These are phyloP conservation scores for Heterochromis multidens DNA, from an alignment of 2,113 vertebrate genomes.

Conservation along the genomic window DNA sequence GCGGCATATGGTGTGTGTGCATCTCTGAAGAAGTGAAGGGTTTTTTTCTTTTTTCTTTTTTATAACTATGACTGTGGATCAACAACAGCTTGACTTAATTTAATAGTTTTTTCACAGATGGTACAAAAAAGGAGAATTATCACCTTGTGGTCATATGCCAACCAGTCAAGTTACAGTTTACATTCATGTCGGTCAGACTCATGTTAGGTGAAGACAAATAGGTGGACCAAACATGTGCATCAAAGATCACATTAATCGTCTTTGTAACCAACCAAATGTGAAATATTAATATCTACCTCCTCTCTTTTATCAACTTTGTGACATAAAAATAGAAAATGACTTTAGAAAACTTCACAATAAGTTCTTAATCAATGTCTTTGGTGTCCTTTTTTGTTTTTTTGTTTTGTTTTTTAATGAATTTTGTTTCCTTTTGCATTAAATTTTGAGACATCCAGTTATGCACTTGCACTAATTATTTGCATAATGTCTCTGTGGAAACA, in stretches of 20 bases:
- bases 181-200: not conserved
- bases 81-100: not conserved
- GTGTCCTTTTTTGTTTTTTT: not conserved
- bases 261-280: not conserved
- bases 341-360: no score
- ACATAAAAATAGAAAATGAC: not conserved
- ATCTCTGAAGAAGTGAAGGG: not conserved
- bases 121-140: not conserved
- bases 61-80: not conserved
- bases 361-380: not conserved
- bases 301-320: not conserved
- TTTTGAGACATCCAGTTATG: not conserved
- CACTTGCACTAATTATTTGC: not conserved
- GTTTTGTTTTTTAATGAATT: not conserved
- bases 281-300: no score
- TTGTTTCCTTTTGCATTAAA: not conserved
- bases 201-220: not conserved
- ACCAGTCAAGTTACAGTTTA: not conserved
- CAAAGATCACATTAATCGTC: not conserved
- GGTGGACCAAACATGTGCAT: not conserved
- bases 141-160: not conserved
- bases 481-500: not conserved
- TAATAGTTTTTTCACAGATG: not conserved
- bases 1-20: conserved; percentile 13
- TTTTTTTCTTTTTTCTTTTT: not conserved